A percentile compares a stretch with the other conserved stretches of the same genome.
Evolutionary conservation across 30 jellyfish, hydroid and myxozoan genomes (phyloP).

Genomic region (Mastigias papua): DNA sequence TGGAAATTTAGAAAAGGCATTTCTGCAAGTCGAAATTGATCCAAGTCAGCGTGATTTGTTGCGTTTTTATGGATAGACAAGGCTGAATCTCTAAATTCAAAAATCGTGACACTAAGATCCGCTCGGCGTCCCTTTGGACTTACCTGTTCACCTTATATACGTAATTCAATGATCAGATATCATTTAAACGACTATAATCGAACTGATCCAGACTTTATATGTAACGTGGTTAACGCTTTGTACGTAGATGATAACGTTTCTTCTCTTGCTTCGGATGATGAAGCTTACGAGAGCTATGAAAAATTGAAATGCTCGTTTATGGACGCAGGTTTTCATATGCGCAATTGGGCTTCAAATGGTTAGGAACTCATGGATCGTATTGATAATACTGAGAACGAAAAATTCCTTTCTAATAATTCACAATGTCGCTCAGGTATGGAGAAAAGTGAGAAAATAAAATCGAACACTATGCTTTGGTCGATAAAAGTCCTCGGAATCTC

Average conservation of each 20-base stretch:
- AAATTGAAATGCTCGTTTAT: not conserved
- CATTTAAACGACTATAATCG: not conserved
- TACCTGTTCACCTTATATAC: not conserved
- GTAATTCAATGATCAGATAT: not conserved
- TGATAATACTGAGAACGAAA: not conserved
- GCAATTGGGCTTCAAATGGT: not conserved
- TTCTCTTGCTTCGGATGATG: not conserved
- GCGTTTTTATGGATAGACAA: slow-evolving; percentile 6
- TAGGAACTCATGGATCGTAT: not conserved
- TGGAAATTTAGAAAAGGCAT: slow-evolving; percentile 31
- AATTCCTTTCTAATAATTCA: no score
- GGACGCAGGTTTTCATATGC: not conserved
- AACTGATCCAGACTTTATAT: not conserved
- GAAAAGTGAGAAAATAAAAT: no score
- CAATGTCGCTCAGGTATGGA: not conserved
- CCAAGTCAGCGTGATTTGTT: not conserved
- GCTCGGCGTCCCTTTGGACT: not conserved
- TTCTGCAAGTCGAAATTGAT: not conserved
- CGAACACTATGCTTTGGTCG: no score
- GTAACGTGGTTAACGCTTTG: not conserved
- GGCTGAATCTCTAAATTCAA: not conserved
- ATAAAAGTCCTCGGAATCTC: no score
- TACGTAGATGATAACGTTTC: not conserved
- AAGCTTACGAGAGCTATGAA: not conserved
- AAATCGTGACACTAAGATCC: not conserved